Evolutionary conservation across 2,113 vertebrate genomes (phyloP), one percentile per base, ranked within the genome.

Genomic region (Macroglossus sobrinus): DNA sequence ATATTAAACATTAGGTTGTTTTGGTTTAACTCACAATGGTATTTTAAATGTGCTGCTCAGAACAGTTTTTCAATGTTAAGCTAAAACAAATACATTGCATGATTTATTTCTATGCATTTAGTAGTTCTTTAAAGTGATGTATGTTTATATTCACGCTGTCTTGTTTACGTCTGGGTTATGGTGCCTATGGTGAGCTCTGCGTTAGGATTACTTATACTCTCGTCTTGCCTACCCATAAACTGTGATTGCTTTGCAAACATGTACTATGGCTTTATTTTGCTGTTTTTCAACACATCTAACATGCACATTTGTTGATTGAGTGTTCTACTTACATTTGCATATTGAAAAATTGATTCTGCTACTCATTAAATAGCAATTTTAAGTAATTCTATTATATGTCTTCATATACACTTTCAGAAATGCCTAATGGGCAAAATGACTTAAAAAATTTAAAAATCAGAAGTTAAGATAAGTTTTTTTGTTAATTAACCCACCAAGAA

Each of bases 21-120:
- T 93, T 26, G 1, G 26, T 57, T 80, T 84, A 80, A 78, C 64
- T 84, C 18, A 43, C 71, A 50, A 86, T 68, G 7, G 63, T 88
- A 53, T 40, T 84, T 74, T 79, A 68, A 9, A 22, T 74, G 10
- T 68, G 84, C 59, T 72, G 15, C 53, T 22, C 14, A 57, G 24
- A 93, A 63, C 4, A 63, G 19, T 38, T 87, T 96, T 66, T 64
- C 61, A 50, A 66, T 40, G 16, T 66, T n/a, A 8, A 35, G 40
- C 10, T 30, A 59, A 43, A 30, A 30, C 50, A 82, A 57, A 82
- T 30, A 50, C 38, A 59, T 45, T 45, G n/a, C 15, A 43, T 47
- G 26, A 43, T 22, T 63, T 43, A 50, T 38, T 93, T 90, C 21
- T 84, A 11, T 21, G 22, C 5, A 22, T 79, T 89, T 57, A 80